These are phyloP conservation scores for Patagioenas fasciata DNA, from an alignment of 2,113 vertebrate genomes.

Conservation along the genomic window DNA sequence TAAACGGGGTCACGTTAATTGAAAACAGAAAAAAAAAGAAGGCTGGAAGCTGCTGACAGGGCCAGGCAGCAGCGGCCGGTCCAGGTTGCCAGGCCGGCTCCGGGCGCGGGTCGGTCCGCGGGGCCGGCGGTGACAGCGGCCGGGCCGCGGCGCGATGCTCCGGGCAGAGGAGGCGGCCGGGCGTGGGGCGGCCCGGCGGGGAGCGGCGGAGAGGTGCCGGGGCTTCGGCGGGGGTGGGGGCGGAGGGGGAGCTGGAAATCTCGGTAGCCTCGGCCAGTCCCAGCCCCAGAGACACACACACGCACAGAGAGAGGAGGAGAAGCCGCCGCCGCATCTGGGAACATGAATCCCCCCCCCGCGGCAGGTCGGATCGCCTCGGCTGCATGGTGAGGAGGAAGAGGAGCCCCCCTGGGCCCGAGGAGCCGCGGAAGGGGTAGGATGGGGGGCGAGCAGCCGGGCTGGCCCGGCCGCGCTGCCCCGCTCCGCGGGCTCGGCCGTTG, in stretches of 20 bases:
- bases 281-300: constrained; percentile 74
- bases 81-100: neutral
- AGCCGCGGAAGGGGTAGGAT: constrained; percentile 81
- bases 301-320: neutral
- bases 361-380: constrained; percentile 74
- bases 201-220: constrained; percentile 32
- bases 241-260: constrained; percentile 60
- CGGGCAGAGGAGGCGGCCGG: neutral
- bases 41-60: neutral
- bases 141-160: neutral
- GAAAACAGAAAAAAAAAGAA: too few relatives aligned
- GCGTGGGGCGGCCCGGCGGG: constrained; percentile 20
- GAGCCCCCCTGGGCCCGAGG: constrained; percentile 76
- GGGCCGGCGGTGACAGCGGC: neutral
- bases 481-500: neutral
- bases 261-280: constrained; percentile 81
- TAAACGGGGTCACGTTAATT: neutral
- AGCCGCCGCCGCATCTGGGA: constrained; percentile 72
- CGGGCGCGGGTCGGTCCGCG: neutral
- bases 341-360: constrained; percentile 78
- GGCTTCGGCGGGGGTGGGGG: neutral
- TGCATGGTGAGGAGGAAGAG: constrained; percentile 89
- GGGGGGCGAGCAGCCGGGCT: constrained; percentile 60
- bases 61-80: constrained; percentile 14
- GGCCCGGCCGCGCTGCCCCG: neutral